These are phyloP conservation scores for Heterotilapia buettikoferi DNA, from an alignment of 2,113 vertebrate genomes.

Conservation along the genomic window DNA sequence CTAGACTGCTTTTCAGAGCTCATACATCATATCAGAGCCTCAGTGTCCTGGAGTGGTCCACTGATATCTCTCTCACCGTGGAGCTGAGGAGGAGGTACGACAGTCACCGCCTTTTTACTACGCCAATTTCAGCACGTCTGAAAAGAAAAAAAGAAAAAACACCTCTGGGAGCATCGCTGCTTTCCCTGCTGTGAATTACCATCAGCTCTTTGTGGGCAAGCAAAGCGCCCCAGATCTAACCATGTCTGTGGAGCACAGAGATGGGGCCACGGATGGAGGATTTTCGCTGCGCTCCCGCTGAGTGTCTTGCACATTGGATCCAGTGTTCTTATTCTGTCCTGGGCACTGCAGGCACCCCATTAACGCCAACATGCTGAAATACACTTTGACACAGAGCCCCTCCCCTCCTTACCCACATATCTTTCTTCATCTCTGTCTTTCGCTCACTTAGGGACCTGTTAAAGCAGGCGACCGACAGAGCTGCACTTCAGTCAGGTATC, in stretches of 20 bases:
- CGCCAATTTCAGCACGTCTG: constrained; percentile 62
- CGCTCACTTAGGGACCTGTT: constrained; percentile 52
- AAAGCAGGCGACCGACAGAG: constrained; percentile 48
- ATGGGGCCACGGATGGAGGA: not conserved
- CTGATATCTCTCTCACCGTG: constrained; percentile 48
- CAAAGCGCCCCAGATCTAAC: constrained; percentile 2
- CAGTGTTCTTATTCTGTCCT: constrained; percentile 51
- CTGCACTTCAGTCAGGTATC: constrained; percentile 43
- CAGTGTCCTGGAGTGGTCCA: constrained; percentile 24
- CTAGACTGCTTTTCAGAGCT: constrained; percentile 11
- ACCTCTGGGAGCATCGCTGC: not conserved
- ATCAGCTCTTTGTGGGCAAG: constrained; percentile 49
- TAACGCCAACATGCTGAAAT: constrained; percentile 64
- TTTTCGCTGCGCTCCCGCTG: constrained; percentile 8
- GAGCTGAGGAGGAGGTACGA: constrained; percentile 12
- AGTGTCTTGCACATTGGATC: constrained; percentile 46
- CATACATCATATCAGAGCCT: constrained; percentile 52
- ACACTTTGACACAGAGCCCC: constrained; percentile 25
- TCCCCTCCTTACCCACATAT: not conserved
- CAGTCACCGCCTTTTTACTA: constrained; percentile 7
- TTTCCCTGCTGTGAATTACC: constrained; percentile 34
- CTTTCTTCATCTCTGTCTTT: constrained; percentile 30
- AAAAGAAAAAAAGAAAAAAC: not conserved
- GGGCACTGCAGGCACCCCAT: constrained; percentile 44
- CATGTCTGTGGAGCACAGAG: not conserved